Base-by-base conservation (phyloP, 1,140 invertebrate species). In the Hypothenemus hampei region DNA sequence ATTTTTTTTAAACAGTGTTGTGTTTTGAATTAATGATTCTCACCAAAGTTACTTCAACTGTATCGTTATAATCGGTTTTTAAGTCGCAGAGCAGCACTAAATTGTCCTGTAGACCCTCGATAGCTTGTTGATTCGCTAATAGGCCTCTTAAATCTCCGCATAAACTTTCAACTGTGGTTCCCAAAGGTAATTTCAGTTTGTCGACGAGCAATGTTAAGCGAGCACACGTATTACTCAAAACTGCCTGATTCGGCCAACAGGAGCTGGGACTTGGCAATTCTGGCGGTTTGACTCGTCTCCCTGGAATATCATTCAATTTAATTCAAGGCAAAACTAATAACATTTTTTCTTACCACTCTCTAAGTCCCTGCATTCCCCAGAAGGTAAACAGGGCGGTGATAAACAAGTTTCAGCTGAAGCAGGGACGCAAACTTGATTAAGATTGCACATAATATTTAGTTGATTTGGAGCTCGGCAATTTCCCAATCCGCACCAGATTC, bases 11-110 rank as follows among this genome's bases (percentile, higher is more conserved):
- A 37, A 24, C 33, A 16, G 36, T n/a, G 2, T 21, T 22, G 19
- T 36, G 8, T 16, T n/a, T 20, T 43, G 0, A 22, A 19, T 45
- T 20, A 33, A 35, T 36, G 11, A 6, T 41, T 55, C 81, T 82
- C 70, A 89, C 87, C 75, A 93, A 75, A 11, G 89, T 90, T n/a
- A 94, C 83, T 74, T 92, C 89, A 35, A 94, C 77, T 2, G 87
- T 87, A 64, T 92, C 87, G 63, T 88, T 86, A 41, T 84, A 84
- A 16, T 83, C 82, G 0, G 77, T 76, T 59, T 90, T 87, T 5
- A 93, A 75, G 66, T 89, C 89, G 67, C 91, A 93, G 0, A 91
- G 77, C 5, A 93, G 69, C 13, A 90, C 82, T 3, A 91, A 75
- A 23, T 65, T 74, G 66, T 69, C 72, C 68, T 61, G 75, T 62